These are phyloP conservation scores for Tragopan temminckii DNA, from an alignment of 2,797 vertebrate species.

Conservation along the genomic window DNA sequence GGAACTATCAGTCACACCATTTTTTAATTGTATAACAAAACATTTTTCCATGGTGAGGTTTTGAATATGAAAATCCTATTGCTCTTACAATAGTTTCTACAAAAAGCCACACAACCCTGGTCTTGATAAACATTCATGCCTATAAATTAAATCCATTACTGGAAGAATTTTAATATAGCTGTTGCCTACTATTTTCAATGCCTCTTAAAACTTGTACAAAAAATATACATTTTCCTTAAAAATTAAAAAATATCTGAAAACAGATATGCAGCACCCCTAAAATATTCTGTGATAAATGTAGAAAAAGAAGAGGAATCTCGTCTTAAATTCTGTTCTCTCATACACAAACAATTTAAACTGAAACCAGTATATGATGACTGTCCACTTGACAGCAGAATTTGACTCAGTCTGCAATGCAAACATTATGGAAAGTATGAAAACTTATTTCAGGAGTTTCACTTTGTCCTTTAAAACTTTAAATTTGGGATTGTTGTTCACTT, in stretches of 20 bases:
- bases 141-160: conserved; percentile 33
- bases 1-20: neutral
- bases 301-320: conserved; percentile 1
- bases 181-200: conserved; percentile 64
- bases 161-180: conserved; percentile 32
- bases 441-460: conserved; percentile 90
- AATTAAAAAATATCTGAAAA: conserved; percentile 75
- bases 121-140: neutral
- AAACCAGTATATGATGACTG: neutral
- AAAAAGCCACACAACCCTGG: neutral
- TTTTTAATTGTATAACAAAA: conserved; percentile 2
- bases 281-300: conserved; percentile 7
- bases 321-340: conserved; percentile 5
- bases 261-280: neutral
- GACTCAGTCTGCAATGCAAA: neutral
- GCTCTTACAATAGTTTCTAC: neutral
- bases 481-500: conserved; percentile 91
- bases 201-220: conserved; percentile 75
- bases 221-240: conserved; percentile 78
- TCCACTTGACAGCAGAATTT: neutral
- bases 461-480: conserved; percentile 92
- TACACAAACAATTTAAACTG: neutral
- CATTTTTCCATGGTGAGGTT: neutral
- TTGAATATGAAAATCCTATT: conserved; percentile 22
- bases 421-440: neutral